Percentiles rank a stretch among this genome's conserved stretches.
phyloP scores from a whole-genome alignment of 2,888 invertebrate species.

The Scotopteryx bipunctaria region DNA sequence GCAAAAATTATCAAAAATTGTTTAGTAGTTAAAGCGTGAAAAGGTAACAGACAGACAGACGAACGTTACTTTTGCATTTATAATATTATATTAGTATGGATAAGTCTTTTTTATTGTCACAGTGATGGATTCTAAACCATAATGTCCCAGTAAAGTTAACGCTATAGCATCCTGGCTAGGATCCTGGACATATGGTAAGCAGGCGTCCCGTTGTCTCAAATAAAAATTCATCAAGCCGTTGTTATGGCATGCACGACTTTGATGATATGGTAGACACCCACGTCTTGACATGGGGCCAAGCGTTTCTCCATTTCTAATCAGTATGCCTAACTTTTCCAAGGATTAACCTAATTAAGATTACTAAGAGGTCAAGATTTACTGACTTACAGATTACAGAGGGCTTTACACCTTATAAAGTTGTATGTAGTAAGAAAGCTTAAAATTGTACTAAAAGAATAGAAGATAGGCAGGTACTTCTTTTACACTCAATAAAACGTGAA shows the following conservation, averaged over 20 bases:
- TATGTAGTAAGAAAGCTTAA: too few relatives aligned
- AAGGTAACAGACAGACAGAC: too few relatives aligned
- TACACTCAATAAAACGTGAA: too few relatives aligned
- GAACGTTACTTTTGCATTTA: too few relatives aligned
- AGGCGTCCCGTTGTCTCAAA: conserved; percentile 33
- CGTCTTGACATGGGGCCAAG: conserved; percentile 39
- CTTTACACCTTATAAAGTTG: conserved; percentile 14
- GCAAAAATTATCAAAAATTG: too few relatives aligned
- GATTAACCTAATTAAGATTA: conserved; percentile 36
- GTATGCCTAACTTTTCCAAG: conserved; percentile 33
- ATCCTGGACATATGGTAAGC: conserved; percentile 29
- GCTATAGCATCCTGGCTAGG: conserved; percentile 6
- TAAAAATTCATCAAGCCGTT: conserved; percentile 32
- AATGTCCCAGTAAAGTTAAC: not conserved
- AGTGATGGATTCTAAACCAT: not conserved
- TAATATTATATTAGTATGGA: too few relatives aligned
- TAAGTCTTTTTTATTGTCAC: too few relatives aligned
- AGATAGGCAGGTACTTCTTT: too few relatives aligned
- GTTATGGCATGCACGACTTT: conserved; percentile 33
- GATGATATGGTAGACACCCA: conserved; percentile 33
- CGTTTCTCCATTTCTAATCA: conserved; percentile 37
- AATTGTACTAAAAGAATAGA: too few relatives aligned
- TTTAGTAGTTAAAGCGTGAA: too few relatives aligned
- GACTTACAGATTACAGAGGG: conserved; percentile 12
- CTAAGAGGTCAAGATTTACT: conserved; percentile 30